Evolutionary conservation across 2,797 vertebrate species (phyloP).

Genomic region (Dryobates pubescens): DNA sequence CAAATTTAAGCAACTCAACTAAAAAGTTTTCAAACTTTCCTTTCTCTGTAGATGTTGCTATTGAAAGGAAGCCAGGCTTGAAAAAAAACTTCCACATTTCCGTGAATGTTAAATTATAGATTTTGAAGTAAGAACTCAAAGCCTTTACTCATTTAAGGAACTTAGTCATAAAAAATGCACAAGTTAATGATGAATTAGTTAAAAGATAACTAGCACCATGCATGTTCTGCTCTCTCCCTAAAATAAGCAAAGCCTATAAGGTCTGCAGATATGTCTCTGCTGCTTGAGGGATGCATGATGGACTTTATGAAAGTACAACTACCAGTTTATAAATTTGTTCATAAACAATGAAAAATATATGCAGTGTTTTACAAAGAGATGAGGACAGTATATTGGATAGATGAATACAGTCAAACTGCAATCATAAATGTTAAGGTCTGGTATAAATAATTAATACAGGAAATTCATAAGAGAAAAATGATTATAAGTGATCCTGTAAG

Average conservation of each 20-base stretch:
- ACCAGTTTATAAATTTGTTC: neutral
- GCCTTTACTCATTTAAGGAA: neutral
- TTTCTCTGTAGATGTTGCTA: neutral
- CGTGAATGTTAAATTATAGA: constrained; percentile 5
- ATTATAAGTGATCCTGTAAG: neutral
- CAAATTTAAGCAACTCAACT: neutral
- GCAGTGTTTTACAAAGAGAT: neutral
- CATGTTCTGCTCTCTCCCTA: neutral
- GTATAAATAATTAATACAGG: constrained; percentile 10
- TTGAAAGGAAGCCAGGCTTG: constrained; percentile 1
- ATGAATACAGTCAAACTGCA: neutral
- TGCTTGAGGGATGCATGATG: neutral
- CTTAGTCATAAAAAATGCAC: constrained; percentile 2
- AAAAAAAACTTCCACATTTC: neutral
- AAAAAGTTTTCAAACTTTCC: neutral
- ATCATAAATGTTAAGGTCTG: neutral
- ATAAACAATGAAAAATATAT: neutral
- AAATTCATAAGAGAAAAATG: neutral
- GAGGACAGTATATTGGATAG: neutral
- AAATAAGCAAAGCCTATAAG: neutral
- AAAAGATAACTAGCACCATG: neutral
- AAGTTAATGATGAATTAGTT: constrained; percentile 25
- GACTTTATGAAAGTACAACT: neutral
- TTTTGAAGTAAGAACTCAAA: neutral
- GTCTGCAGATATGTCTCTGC: neutral